Evolutionary conservation across 1,140 invertebrate species (phyloP), one percentile per base, ranked within the genome.

Genomic region (Heliconius hewitsoni): DNA sequence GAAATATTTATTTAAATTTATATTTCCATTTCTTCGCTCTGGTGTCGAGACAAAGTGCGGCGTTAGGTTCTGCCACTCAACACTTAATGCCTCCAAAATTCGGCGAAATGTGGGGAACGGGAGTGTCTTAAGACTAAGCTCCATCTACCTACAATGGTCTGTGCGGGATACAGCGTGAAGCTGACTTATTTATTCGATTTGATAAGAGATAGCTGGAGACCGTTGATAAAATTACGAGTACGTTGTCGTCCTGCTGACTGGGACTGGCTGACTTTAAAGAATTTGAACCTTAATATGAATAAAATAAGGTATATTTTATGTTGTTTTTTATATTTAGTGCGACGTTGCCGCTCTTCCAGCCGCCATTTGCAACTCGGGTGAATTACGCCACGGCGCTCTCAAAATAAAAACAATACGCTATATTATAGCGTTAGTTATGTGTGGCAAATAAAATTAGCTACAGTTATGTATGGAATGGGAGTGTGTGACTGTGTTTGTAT

Each of bases 381-480:
- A 83, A 88, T 91, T 92, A 92, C 87, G 89, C 86, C 88, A 89
- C 86, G 87, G 87, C 86, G 85, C 82, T 89, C 87, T 89, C 89
- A 88, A 92, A 92, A 92, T 92, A 92, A 89, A 91, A 92, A 92
- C 90, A 92, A 86, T 89, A 87, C 88, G 87, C 82, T 86, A 87
- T 16, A 5, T 16, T 79, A 88, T 87, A 86, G 87, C 88, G 87
- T 82, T 86, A 86, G 79, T 87, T 87, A 85, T 85, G 84, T 84
- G 81, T 86, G 77, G 83, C 84, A 86, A 84, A 85, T 84, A 82
- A 71, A 86, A 88, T 85, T 66, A 50, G 74, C 50, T 76, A 66
- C 60, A 66, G 23, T 66, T 66, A 30, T 30, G 16, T 46, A 46
- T 46, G 42, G n/a, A 66, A 66, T 27, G 60, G 11, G 60, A 66